Base-by-base conservation (phyloP, 1,140 invertebrate species). In the Pseudomyrmex gracilis region DNA sequence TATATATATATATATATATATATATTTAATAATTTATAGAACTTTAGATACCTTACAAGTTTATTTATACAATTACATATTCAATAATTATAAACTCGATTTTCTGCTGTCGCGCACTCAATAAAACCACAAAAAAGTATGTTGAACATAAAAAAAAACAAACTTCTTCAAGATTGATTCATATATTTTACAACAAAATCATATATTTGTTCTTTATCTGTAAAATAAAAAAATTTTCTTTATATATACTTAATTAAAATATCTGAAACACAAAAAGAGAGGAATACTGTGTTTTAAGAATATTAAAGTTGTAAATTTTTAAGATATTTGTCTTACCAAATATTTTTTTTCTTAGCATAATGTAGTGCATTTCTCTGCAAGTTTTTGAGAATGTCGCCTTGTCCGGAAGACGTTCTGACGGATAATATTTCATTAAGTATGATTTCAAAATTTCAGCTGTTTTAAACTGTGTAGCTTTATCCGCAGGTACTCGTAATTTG, bases 391-490 rank as follows among this genome's bases (percentile, higher is more conserved):
- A 93, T 34, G 89, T 87, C 8, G 86, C 80, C 64, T 82, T 88
- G 86, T 92, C 91, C 5, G 92, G 92, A 43, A 93, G 89, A 53
- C 87, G 87, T 53, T 88, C 58, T 8, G 90, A 91, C 22, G 86
- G 85, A 73, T 92, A 93, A 73, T 92, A 90, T 58, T 90, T 90
- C 90, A 90, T 91, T 15, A 93, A 73, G 74, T 92, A 90, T 2
- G 77, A 77, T 71, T 92, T 92, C 49, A 93, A 86, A 57, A 93
- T 87, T 76, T 87, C 77, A 43, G 89, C 90, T 24, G 91, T 93
- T 77, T 90, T 88, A 73, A 91, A 90, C 64, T 87, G 85, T 7
- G 71, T 83, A 1, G 60, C 86, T 83, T 88, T 91, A 53, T 89
- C 85, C 9, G 86, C 82, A 17, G 82, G 53, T 24, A 90, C 82